Evolutionary conservation across 64 coral and sea anemone genomes (phyloP), one percentile per base, ranked within the genome.

Genomic region (Stichodactyla helianthus): DNA sequence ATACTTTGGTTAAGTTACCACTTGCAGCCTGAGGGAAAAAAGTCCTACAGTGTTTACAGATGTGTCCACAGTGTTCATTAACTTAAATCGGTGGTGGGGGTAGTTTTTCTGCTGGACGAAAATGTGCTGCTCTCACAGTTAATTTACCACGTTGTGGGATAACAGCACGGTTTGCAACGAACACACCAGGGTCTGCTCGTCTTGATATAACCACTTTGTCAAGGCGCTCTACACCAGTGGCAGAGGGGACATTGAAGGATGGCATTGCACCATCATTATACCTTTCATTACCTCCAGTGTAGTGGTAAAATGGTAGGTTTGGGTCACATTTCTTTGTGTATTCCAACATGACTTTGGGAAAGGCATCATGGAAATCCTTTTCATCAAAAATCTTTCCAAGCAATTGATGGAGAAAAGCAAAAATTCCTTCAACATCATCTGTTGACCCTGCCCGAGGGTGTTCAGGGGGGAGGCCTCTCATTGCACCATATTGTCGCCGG

Each of bases 401-500:
- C 25, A 91, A 26, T 10, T 28, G 35, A 53, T 91, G 84, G 0
- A 86, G 17, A 54, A 82, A 53, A 2, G 61, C 16, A 82, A 86
- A 54, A 18, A 91, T 62, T n/a, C 56, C 89, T 71, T 91, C 89
- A 3, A 86, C 84, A 85, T 91, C 89, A 50, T 91, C 89, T 28
- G 84, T 91, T 13, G 77, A 65, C 23, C 83, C 53, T 22, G 89
- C 76, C 52, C 84, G 67, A 27, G 84, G 60, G 18, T 91, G 84
- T 82, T 86, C 89, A 52, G 57, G 74, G 14, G 78, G 60, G 51
- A 87, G 35, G 7, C 19, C 61, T n/a, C 31, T 19, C 35, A 44
- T 44, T 64, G 50, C 31, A 53, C 89, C 58, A 52, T 87, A 14
- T 20, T 67, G 76, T 3, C 61, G 84, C 35, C 84, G 81, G 31